phyloP scores from a whole-genome alignment of 2,888 invertebrate species.

The Metalampra italica region DNA sequence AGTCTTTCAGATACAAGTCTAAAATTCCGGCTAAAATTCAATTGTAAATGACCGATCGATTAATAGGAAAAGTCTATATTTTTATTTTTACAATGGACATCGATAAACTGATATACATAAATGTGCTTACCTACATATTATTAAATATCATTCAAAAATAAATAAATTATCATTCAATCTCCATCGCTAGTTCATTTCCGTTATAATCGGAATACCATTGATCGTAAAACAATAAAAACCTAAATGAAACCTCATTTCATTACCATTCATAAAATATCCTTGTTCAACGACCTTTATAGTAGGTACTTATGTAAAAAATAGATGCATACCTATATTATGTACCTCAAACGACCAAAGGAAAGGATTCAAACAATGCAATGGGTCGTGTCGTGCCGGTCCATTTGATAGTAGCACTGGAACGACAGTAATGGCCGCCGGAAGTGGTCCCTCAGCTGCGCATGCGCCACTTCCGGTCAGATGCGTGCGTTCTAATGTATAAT shows the following conservation, averaged over 20 bases:
- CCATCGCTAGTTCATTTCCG: too few relatives aligned
- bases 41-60: too few relatives aligned
- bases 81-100: too few relatives aligned
- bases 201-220: too few relatives aligned
- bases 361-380: constrained; percentile 53
- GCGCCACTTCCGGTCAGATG: constrained; percentile 64
- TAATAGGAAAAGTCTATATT: too few relatives aligned
- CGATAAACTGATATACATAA: too few relatives aligned
- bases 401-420: constrained; percentile 46
- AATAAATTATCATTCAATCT: too few relatives aligned
- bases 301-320: constrained; percentile 14
- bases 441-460: constrained; percentile 49
- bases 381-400: constrained; percentile 53
- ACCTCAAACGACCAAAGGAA: constrained; percentile 33
- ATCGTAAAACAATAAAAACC: too few relatives aligned
- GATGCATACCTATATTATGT: constrained; percentile 11
- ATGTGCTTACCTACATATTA: too few relatives aligned
- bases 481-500: constrained; percentile 45
- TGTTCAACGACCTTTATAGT: constrained; percentile 51
- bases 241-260: not conserved
- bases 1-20: too few relatives aligned
- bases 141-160: too few relatives aligned
- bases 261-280: constrained; percentile 16
- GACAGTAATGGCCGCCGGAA: constrained; percentile 58
- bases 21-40: too few relatives aligned